Conservation (phyloP, 2,888 invertebrate species). For the Gortyna flavago region DNA sequence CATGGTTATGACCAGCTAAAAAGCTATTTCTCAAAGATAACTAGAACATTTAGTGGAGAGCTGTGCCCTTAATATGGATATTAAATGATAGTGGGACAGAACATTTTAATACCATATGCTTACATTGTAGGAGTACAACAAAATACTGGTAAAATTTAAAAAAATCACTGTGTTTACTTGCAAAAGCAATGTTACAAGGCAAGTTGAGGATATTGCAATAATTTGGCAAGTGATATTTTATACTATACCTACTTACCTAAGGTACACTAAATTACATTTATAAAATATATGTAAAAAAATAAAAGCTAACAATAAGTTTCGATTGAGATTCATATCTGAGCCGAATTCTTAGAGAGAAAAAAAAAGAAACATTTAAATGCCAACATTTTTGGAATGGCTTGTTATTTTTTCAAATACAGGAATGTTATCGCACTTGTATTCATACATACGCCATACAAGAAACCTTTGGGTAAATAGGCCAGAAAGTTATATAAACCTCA, state of each 20-base stretch:
- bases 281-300: conserved; percentile 44
- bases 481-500: conserved; percentile 33
- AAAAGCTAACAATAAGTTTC: conserved; percentile 54
- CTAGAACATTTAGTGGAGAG: neutral
- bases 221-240: conserved; percentile 65
- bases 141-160: conserved; percentile 16
- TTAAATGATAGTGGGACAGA: neutral
- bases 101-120: conserved; percentile 6
- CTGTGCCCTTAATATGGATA: neutral
- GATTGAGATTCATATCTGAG: conserved; percentile 67
- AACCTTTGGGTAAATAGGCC: conserved; percentile 34
- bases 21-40: conserved; percentile 2
- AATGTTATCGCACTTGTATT: conserved; percentile 58
- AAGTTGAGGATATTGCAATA: conserved; percentile 59
- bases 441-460: conserved; percentile 19
- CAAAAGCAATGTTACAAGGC: conserved; percentile 43
- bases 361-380: conserved; percentile 59
- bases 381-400: conserved; percentile 65
- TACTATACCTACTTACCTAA: too few species aligned
- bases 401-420: conserved; percentile 49
- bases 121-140: conserved; percentile 17
- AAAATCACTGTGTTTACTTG: conserved; percentile 22
- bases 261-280: conserved; percentile 47
- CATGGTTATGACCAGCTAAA: neutral
- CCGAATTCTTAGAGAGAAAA: conserved; percentile 55